Evolutionary conservation across 2,888 invertebrate species (phyloP), one percentile per base, ranked within the genome.

Genomic region (Brachypalpus laphriformis): DNA sequence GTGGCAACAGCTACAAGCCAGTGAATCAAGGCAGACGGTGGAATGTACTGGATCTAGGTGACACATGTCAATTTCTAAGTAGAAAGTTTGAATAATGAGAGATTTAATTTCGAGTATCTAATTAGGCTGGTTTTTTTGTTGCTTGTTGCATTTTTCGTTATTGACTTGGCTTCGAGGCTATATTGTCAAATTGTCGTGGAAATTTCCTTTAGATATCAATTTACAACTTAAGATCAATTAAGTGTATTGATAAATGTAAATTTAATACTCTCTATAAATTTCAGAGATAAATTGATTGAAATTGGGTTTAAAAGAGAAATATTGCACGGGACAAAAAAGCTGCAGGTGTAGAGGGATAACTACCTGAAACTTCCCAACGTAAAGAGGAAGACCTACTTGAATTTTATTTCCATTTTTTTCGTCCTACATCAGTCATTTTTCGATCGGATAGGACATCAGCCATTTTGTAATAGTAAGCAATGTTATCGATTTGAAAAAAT

Each of bases 1-100:
- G 37, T 11, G 16, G 45, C n/a, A 54, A 8, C 11, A 31, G 22
- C 37, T 42, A 47, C 16, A 74, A 45, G 51, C 16, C 25, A 49
- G 49, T 54, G 31, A 59, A 59, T 42, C 57, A 37, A 59, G 25
- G 56, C 59, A 66, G 72, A 78, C 72, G 72, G 72, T 78, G 77
- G 65, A 82, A 72, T 71, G 71, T 66, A 76, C 49, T 68, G 20
- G 65, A 71, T 72, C 82, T 74, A 51, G 83, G 83, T 85, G 83
- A 85, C 83, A 85, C 83, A 85, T 85, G 83, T 85, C 83, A 85
- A 80, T 75, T 71, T 85, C 75, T 75, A 81, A 80, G 80, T 85
- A 85, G 83, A 85, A 85, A 85, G 83, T 85, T 80, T 71, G 74
- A 85, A 85, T 81, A 85, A 85, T 85, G 80, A 80, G 80, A 70